A percentile compares a stretch with the other conserved stretches of the same genome.
These are phyloP conservation scores for Barnardius zonarius DNA, from an alignment of 2,113 vertebrate species.

Conservation along the genomic window DNA sequence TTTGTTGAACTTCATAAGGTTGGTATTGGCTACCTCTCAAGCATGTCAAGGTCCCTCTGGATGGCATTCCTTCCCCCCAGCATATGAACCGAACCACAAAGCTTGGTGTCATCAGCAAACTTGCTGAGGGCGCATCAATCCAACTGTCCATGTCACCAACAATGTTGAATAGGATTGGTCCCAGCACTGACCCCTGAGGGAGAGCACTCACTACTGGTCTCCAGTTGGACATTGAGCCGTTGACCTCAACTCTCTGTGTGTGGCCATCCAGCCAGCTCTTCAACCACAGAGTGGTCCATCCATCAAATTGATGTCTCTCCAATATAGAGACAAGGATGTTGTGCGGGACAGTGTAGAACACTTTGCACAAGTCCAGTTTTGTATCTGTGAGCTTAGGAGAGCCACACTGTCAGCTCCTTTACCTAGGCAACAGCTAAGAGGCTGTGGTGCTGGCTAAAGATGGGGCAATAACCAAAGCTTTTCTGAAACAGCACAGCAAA, in stretches of 20 bases:
- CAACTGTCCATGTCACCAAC: not conserved
- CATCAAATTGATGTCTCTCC: not conserved
- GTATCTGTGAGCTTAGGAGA: not conserved
- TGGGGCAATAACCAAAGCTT: too few species aligned
- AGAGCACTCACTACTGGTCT: not conserved
- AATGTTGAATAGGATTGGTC: not conserved
- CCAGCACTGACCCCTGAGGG: not conserved
- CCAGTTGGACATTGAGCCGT: not conserved
- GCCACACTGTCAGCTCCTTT: not conserved
- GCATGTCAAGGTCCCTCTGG: not conserved
- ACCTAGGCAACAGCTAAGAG: not conserved
- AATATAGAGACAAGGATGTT: not conserved
- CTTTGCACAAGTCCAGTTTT: not conserved
- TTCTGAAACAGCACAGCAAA: not conserved
- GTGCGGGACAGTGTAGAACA: not conserved
- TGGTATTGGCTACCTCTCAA: not conserved
- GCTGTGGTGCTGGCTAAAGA: not conserved
- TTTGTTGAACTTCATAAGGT: not conserved
- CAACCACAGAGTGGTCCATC: not conserved
- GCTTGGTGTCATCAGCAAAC: not conserved
- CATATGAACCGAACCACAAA: not conserved
- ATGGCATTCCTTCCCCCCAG: not conserved
- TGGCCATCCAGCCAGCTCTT: not conserved
- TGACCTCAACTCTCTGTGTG: not conserved
- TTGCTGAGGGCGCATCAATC: not conserved